Evolutionary conservation across 2,888 invertebrate genomes (phyloP).

Genomic region (Drosophila fungiperda): DNA sequence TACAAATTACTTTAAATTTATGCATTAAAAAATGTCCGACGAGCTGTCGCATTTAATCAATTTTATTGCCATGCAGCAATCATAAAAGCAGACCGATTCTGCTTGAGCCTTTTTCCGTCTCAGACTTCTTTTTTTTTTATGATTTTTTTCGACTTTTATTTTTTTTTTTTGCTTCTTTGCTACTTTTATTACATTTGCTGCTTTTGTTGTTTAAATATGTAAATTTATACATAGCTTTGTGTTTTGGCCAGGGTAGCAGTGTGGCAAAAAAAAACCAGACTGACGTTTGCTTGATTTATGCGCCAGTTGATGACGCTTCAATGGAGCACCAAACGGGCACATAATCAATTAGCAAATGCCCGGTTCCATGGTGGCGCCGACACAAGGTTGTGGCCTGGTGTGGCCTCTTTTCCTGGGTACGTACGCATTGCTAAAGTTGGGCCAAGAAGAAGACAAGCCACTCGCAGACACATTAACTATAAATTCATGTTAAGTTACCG

Average conservation of each 20-base stretch:
- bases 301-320: conserved; percentile 76
- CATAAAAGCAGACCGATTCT: conserved; percentile 52
- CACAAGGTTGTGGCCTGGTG: conserved; percentile 1
- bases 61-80: conserved; percentile 76
- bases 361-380: conserved; percentile 9
- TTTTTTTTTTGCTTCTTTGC: conserved; percentile 20
- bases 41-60: conserved; percentile 80
- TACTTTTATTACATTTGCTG: conserved; percentile 58
- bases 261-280: conserved; percentile 9
- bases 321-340: conserved; percentile 60
- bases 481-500: conserved; percentile 82
- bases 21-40: conserved; percentile 65
- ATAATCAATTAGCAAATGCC: conserved; percentile 70
- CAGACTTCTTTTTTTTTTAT: conserved; percentile 21
- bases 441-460: conserved; percentile 17
- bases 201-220: conserved; percentile 73
- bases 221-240: conserved; percentile 73
- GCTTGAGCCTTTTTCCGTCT: conserved; percentile 21
- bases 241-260: conserved; percentile 26
- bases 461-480: conserved; percentile 79
- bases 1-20: conserved; percentile 67
- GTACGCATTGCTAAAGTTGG: conserved; percentile 8
- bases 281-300: conserved; percentile 75
- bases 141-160: conserved; percentile 22
- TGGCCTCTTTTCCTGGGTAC: conserved; percentile 18